Conservation (phyloP, 2,797 vertebrate genomes). For the Acanthis flammea region DNA sequence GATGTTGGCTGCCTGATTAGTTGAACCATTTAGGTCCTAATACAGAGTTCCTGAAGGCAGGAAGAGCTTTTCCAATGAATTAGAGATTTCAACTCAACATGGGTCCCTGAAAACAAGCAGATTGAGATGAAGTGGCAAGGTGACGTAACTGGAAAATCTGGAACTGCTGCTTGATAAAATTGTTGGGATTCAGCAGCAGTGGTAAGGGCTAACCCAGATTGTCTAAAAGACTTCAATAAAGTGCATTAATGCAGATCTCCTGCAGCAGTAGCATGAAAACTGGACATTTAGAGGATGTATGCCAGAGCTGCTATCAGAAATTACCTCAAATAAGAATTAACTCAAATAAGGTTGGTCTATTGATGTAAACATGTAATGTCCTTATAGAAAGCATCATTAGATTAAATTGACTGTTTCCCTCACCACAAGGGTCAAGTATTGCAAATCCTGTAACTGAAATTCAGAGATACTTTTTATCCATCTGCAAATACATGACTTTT, state of each 20-base stretch:
- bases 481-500: neutral
- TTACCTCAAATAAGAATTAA: neutral
- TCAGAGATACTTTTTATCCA: neutral
- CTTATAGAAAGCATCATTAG: neutral
- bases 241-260: fast-evolving
- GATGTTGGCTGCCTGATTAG: neutral
- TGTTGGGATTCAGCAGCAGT: neutral
- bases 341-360: neutral
- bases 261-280: neutral
- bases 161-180: neutral
- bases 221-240: neutral
- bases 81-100: neutral
- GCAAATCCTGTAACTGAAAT: neutral
- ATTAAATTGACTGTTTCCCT: neutral
- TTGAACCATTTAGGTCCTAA: neutral
- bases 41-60: neutral
- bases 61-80: neutral
- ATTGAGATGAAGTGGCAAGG: neutral
- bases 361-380: neutral
- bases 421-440: neutral
- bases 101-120: neutral
- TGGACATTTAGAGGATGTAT: neutral
- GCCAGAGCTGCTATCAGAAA: neutral
- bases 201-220: neutral
- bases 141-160: neutral